These are phyloP conservation scores for Apis cerana DNA, from an alignment of 1,140 invertebrate genomes.

Conservation along the genomic window DNA sequence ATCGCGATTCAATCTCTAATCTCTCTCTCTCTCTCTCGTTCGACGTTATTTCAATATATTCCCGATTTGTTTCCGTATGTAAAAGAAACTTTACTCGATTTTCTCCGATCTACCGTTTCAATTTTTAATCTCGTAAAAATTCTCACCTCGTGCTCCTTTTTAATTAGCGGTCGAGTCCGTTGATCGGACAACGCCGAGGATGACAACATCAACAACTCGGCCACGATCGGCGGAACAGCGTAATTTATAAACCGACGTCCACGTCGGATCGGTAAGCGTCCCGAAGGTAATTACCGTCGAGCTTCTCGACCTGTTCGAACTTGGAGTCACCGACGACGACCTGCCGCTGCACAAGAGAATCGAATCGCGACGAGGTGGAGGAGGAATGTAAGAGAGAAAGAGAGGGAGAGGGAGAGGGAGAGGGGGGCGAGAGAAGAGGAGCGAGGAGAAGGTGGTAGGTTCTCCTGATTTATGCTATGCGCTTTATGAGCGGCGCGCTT, in stretches of 20 bases:
- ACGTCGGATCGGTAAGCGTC: conserved; percentile 36
- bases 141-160: not conserved
- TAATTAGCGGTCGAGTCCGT: not conserved
- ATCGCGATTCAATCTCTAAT: too few species aligned
- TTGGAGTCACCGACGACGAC: conserved; percentile 66
- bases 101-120: too few species aligned
- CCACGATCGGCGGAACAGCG: conserved; percentile 12
- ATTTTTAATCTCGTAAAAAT: too few species aligned
- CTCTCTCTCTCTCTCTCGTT: too few species aligned
- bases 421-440: conserved; percentile 50
- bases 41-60: too few species aligned
- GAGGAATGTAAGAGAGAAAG: not conserved
- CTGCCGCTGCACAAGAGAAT: conserved; percentile 50
- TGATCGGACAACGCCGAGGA: not conserved
- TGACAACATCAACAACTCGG: conserved; percentile 34
- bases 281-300: conserved; percentile 73
- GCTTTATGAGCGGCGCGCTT: conserved; percentile 72
- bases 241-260: conserved; percentile 53
- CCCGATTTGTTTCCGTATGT: too few species aligned
- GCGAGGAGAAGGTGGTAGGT: conserved; percentile 61
- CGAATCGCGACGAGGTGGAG: conserved; percentile 52
- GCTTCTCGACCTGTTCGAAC: conserved; percentile 66
- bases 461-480: conserved; percentile 72
- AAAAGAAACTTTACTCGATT: too few species aligned
- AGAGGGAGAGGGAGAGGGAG: not conserved